Evolutionary conservation across 1,140 invertebrate species (phyloP).

Genomic region (Brachystomella parvula): DNA sequence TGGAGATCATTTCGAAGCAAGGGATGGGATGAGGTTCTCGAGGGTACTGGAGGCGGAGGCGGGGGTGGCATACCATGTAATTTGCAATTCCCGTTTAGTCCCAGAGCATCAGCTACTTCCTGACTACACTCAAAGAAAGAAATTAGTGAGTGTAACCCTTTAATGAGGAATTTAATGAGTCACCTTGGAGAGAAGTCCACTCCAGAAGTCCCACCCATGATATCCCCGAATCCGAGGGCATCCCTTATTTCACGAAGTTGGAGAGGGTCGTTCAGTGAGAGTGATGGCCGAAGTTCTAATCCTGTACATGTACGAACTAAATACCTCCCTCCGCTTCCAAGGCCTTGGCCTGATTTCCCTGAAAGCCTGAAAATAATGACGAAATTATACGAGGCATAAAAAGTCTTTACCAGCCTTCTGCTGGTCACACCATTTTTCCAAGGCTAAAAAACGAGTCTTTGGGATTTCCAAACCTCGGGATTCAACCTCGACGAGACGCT

Average conservation of each 20-base stretch:
- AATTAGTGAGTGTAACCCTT: background rate
- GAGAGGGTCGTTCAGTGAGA: constrained; percentile 39
- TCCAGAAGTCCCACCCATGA: constrained; percentile 25
- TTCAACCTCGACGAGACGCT: too few relatives aligned
- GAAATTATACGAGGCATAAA: background rate
- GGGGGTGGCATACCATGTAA: constrained; percentile 55
- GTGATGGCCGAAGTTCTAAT: constrained; percentile 60
- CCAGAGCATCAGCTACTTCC: constrained; percentile 29
- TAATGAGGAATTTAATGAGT: constrained; percentile 1
- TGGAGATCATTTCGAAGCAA: constrained; percentile 31
- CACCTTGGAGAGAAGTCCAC: constrained; percentile 39
- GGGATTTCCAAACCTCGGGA: too few relatives aligned
- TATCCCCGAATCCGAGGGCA: constrained; percentile 31
- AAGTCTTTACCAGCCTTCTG: too few relatives aligned
- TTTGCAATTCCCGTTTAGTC: constrained; percentile 47
- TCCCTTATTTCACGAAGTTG: constrained; percentile 33
- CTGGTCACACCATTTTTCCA: too few relatives aligned
- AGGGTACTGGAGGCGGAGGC: constrained; percentile 40
- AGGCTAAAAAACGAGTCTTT: too few relatives aligned
- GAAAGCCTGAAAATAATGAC: constrained; percentile 28
- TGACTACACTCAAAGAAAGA: constrained; percentile 15
- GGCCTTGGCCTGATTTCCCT: constrained; percentile 25
- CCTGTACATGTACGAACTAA: constrained; percentile 73
- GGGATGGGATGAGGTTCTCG: constrained; percentile 35
- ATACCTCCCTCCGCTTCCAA: constrained; percentile 40